Evolutionary conservation across 2,797 vertebrate species (phyloP), one percentile per base, ranked within the genome.

Genomic region (Glossophaga mutica): DNA sequence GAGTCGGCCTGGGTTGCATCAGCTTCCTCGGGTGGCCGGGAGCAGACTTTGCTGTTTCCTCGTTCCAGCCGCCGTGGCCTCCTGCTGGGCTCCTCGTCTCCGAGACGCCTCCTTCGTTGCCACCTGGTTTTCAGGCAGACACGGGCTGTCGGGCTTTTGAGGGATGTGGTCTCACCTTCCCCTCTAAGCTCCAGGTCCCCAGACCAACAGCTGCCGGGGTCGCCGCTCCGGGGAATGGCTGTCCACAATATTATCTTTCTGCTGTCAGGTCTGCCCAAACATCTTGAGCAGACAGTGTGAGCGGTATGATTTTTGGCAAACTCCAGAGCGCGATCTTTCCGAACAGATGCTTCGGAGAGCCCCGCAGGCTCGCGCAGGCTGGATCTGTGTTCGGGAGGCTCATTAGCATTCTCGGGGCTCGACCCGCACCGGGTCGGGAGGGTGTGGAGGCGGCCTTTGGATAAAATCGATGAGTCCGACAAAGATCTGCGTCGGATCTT

Each of bases 11-110:
- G 73, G 87, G 86, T 88, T 65, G 50, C 77, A 44, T 76, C 87
- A 59, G 90, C 95, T 68, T 95, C 39, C 46, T 94, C 76, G 6
- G 18, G 90, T 15, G 90, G 95, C 94, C 94, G 70, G 90, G 46
- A 90, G 86, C 84, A 87, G 89, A 83, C 74, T 97, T 90, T 76
- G 48, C 57, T 26, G 83, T 68, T 87, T 19, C 42, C 68, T 59
- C 42, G 67, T 87, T 78, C 52, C 9, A 9, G 57, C 34, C 0
- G 29, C 7, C 2, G 16, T 70, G 12, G 65, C 46, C 70, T 21
- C 52, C 73, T n/a, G 48, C 74, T 50, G 37, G 46, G 46, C 68
- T 90, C 62, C 15, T 11, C 39, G 2, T 71, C 71, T 68, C 55
- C 0, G 14, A 16, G 74, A 52, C 22, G 0, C 19, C 5, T 15